A percentile compares a stretch with the other conserved stretches of the same genome.
Conservation (phyloP, 1,140 invertebrate species). For the Penaeus vannamei region DNA sequence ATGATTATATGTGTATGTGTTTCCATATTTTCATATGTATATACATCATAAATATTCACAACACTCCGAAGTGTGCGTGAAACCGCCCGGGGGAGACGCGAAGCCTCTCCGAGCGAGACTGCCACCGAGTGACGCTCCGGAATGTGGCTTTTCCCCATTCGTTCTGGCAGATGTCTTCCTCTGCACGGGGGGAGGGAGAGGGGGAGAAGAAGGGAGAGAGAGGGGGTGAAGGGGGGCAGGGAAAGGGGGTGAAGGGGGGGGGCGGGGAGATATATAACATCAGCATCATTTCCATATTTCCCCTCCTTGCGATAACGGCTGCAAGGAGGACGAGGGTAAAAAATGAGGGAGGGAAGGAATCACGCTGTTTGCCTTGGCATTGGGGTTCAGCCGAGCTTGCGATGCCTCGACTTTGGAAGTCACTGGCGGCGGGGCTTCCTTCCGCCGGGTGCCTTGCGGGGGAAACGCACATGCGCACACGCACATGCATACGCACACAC, state of each 20-base stretch:
- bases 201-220: background rate
- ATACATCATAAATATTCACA: slow-evolving; percentile 25
- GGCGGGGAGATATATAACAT: background rate
- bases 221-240: background rate
- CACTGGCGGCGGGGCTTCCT: too few species aligned
- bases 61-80: background rate
- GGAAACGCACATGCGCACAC: background rate
- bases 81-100: background rate
- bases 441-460: too few species aligned
- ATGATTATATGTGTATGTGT: background rate
- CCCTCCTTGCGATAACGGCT: too few species aligned
- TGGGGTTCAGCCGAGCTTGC: too few species aligned
- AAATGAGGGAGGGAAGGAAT: too few species aligned
- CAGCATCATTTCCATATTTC: too few species aligned
- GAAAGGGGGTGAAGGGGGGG: background rate
- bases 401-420: too few species aligned
- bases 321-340: too few species aligned
- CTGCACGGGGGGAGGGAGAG: background rate
- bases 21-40: background rate
- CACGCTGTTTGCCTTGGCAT: too few species aligned
- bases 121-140: background rate
- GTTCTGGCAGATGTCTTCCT: background rate
- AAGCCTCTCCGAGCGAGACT: too few species aligned
- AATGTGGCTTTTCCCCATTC: background rate
- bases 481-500: slow-evolving; percentile 12